phyloP scores from a whole-genome alignment of 2,797 vertebrate species.

The Pipistrellus pipistrellus region DNA sequence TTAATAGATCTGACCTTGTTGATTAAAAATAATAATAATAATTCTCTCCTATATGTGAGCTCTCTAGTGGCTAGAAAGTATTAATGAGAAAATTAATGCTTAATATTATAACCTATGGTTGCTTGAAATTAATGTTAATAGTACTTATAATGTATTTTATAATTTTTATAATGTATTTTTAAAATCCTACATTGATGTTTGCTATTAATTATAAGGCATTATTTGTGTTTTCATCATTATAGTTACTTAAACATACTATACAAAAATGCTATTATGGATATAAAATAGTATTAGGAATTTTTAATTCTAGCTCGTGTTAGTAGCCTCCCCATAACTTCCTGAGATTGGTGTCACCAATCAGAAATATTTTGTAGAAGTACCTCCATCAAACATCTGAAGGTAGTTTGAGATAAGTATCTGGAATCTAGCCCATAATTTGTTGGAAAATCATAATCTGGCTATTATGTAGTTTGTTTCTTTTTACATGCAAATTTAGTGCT shows the following conservation, averaged over 20 bases:
- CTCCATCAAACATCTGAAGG: background rate
- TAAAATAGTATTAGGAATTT: background rate
- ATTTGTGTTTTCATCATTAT: slow-evolving; percentile 30
- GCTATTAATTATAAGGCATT: background rate
- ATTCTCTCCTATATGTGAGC: background rate
- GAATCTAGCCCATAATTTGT: background rate
- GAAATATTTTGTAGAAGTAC: background rate
- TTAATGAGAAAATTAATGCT: background rate
- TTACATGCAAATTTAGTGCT: background rate
- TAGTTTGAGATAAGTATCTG: background rate
- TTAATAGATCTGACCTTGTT: background rate
- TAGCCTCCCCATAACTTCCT: background rate
- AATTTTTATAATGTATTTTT: background rate
- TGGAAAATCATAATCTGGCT: slow-evolving; percentile 30
- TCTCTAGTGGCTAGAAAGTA: background rate
- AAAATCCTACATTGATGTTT: slow-evolving; percentile 44
- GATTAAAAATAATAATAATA: background rate
- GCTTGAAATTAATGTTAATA: slow-evolving; percentile 2
- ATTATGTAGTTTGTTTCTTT: slow-evolving; percentile 19
- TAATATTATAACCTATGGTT: background rate
- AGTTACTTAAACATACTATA: slow-evolving; percentile 1
- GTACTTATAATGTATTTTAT: background rate
- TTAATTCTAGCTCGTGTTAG: slow-evolving; percentile 25
- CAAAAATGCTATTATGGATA: background rate
- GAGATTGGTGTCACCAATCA: background rate